Evolutionary conservation across 2,113 vertebrate genomes (phyloP), one percentile per base, ranked within the genome.

Genomic region (Sinocyclocheilus maitianheensis): DNA sequence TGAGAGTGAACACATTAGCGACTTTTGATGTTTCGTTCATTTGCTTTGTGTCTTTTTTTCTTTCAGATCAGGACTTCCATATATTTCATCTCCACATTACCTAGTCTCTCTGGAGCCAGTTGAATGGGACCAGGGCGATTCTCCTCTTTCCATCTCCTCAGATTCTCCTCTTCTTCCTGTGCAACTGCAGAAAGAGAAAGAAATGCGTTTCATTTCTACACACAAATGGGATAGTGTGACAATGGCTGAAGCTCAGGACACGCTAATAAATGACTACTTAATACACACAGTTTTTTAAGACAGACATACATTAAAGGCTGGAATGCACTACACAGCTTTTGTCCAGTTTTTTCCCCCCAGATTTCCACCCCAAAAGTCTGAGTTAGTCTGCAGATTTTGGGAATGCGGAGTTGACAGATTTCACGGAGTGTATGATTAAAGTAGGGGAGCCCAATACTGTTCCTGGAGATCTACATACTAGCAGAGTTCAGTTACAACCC

Each of bases 81-180:
- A 10, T 81, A 5, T 22, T 78, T 30, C 46, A 76, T 30, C 37
- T 86, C 16, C 2, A 4, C 81, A 69, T 87, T 89, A 98, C 97
- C 97, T 16, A 97, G 93, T 84, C 6, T 93, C 90, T 88, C 92
- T 51, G 96, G 96, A 72, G 51, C 48, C 46, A 94, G 2, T 0
- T 88, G 85, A 84, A 98, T 83, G 1, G 93, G 67, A 1, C 91
- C 84, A 7, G 85, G 86, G 72, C 87, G 94, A 6, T 94, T 90
- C 7, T 92, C 86, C 60, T 97, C 90, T 83, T 88, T 97, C 92
- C 82, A 96, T 4, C 1, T 92, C 84, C 93, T 80, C 65, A 94
- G 62, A 11, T 91, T 90, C 22, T 96, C 91, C 11, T 95, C 88
- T 81, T 96, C 97, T 92, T 94, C 93, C 72, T 94, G 92, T 89